These are phyloP conservation scores for Synanthedon vespiformis DNA, from an alignment of 2,888 invertebrate genomes.

Conservation along the genomic window DNA sequence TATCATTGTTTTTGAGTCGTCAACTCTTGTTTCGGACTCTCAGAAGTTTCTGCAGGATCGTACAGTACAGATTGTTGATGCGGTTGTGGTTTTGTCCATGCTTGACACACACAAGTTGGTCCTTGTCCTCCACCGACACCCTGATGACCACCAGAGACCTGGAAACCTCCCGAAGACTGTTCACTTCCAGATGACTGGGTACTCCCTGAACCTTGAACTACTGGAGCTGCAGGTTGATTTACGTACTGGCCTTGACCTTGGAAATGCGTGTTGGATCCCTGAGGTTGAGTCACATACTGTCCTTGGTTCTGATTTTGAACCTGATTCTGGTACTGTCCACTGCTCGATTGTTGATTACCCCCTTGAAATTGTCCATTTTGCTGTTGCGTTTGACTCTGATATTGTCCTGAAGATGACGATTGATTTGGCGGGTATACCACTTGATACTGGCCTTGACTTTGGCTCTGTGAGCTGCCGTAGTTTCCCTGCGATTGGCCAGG, in stretches of 20 bases:
- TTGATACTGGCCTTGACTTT: constrained; percentile 14
- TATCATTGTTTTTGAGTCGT: too few species aligned
- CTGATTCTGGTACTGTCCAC: constrained; percentile 11
- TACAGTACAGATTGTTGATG: constrained; percentile 8
- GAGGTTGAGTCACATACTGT: constrained; percentile 1
- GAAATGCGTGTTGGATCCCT: constrained; percentile 12
- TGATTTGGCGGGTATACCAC: constrained; percentile 2
- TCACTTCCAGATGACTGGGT: constrained; percentile 3
- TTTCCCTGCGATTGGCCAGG: constrained; percentile 3
- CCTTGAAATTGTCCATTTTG: constrained; percentile 14
- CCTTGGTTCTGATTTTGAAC: constrained; percentile 6
- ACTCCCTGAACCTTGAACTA: not conserved
- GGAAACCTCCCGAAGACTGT: constrained; percentile 23
- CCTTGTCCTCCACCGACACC: constrained; percentile 22
- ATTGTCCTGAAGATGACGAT: constrained; percentile 12
- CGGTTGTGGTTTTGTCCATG: constrained; percentile 46
- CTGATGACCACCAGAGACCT: constrained; percentile 26
- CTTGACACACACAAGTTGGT: constrained; percentile 53
- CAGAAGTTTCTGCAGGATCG: constrained; percentile 4
- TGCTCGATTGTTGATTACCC: constrained; percentile 11
- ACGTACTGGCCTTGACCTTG: constrained; percentile 14
- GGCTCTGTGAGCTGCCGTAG: constrained; percentile 9
- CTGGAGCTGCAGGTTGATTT: constrained; percentile 2
- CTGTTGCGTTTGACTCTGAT: constrained; percentile 9
- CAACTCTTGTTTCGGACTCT: not conserved